phyloP scores from a whole-genome alignment of 2,113 vertebrate genomes.

The Platanista minor region DNA sequence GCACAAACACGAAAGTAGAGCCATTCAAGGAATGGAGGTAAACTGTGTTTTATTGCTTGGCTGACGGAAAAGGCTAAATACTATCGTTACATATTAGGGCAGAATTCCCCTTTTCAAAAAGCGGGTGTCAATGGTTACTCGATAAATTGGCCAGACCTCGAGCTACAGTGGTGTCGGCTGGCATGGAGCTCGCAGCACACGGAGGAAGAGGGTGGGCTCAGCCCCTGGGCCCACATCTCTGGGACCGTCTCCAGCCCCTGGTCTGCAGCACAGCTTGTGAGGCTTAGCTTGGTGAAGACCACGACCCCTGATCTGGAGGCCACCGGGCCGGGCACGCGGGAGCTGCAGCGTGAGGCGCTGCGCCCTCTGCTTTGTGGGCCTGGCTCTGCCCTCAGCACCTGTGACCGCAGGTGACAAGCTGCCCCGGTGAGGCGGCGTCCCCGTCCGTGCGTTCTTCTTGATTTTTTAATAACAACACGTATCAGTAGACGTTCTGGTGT shows the following conservation, averaged over 20 bases:
- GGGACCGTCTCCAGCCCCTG: accelerated
- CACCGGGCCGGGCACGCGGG: accelerated
- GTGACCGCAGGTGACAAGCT: not conserved
- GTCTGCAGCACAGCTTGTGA: not conserved
- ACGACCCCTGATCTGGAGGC: not conserved
- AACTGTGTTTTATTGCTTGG: not conserved
- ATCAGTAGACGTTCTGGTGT: not conserved
- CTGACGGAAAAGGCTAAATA: not conserved
- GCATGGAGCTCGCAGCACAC: accelerated
- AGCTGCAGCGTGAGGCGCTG: accelerated
- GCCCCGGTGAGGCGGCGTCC: not conserved
- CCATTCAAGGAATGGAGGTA: not conserved
- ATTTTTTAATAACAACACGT: not conserved
- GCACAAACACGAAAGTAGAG: not conserved
- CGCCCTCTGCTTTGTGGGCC: no score
- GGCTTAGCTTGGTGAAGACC: not conserved
- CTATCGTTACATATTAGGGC: not conserved
- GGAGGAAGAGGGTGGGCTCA: not conserved
- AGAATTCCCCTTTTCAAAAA: no score
- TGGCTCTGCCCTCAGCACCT: not conserved
- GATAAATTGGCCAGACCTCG: no score
- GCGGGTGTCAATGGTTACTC: accelerated
- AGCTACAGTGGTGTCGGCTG: accelerated
- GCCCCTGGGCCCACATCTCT: no score
- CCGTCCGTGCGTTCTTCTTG: not conserved